Evolutionary conservation across 2,113 vertebrate genomes (phyloP).

Genomic region (Ifrita kowaldi): DNA sequence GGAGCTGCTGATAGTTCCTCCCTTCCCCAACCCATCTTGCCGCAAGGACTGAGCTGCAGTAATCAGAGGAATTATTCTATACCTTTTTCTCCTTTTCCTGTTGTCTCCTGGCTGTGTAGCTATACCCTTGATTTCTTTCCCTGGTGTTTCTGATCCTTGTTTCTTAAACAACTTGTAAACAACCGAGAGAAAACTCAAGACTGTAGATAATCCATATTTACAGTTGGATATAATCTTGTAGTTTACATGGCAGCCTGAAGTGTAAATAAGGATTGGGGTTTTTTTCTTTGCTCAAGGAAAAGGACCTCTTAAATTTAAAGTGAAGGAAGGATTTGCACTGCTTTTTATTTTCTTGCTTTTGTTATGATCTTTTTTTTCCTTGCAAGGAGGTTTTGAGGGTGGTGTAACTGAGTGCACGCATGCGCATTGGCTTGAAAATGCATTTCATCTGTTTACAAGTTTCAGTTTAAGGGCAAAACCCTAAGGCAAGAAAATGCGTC

Average conservation of each 20-base stretch:
- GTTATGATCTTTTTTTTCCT: not conserved
- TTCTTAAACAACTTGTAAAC: slow-evolving; percentile 23
- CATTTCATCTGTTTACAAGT: slow-evolving; percentile 42
- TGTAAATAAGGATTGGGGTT: not conserved
- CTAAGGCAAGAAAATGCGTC: slow-evolving; percentile 51
- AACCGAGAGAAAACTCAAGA: not conserved
- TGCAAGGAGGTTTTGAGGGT: not conserved
- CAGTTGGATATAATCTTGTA: not conserved
- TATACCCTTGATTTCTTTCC: not conserved
- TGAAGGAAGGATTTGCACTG: not conserved
- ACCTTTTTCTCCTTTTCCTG: not conserved
- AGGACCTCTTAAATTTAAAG: not conserved
- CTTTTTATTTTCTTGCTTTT: not conserved
- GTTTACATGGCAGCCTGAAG: not conserved
- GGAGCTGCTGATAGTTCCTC: slow-evolving; percentile 23
- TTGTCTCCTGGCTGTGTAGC: not conserved
- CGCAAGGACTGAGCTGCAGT: not conserved
- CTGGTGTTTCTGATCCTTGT: not conserved
- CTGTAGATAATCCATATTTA: slow-evolving; percentile 40
- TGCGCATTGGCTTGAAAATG: not conserved
- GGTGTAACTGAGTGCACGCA: not conserved
- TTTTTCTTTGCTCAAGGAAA: not conserved
- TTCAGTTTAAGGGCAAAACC: slow-evolving; percentile 50
- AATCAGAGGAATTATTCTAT: not conserved
- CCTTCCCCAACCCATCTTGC: not conserved